phyloP scores from a whole-genome alignment of 2,888 invertebrate genomes.

The Cephus spinipes region DNA sequence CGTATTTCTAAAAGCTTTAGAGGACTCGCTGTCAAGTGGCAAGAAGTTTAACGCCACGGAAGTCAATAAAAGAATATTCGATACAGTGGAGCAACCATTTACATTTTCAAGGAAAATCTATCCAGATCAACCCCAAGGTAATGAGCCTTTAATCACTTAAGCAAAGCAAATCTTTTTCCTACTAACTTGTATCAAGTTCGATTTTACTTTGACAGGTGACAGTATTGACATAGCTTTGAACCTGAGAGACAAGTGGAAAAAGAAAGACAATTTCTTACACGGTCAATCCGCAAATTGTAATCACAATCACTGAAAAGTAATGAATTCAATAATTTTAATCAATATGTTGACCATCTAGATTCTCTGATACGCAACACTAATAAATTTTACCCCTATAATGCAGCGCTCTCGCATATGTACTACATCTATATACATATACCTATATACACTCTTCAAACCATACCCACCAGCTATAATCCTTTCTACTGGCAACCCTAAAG shows the following conservation, averaged over 20 bases:
- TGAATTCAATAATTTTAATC: neutral
- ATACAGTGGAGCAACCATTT: constrained; percentile 77
- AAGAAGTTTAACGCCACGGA: constrained; percentile 72
- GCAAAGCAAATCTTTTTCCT: constrained; percentile 8
- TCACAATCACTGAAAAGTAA: neutral
- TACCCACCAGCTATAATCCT: neutral
- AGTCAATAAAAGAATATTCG: constrained; percentile 72
- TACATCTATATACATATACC: constrained; percentile 1
- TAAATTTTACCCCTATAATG: neutral
- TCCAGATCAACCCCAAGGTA: constrained; percentile 64
- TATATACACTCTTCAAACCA: neutral
- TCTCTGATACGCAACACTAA: neutral
- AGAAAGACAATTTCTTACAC: constrained; percentile 1
- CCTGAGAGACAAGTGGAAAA: constrained; percentile 44
- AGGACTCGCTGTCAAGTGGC: constrained; percentile 69
- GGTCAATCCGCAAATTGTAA: neutral
- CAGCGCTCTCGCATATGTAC: neutral
- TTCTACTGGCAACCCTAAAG: neutral
- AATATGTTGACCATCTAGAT: neutral
- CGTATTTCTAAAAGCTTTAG: constrained; percentile 74
- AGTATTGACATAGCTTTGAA: constrained; percentile 43
- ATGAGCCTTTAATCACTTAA: constrained; percentile 2
- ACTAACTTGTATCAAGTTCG: constrained; percentile 11
- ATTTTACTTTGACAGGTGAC: constrained; percentile 44
- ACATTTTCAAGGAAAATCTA: constrained; percentile 68